Evolutionary conservation across 2,888 invertebrate genomes (phyloP), one percentile per base, ranked within the genome.

Genomic region (Andrena marginata): DNA sequence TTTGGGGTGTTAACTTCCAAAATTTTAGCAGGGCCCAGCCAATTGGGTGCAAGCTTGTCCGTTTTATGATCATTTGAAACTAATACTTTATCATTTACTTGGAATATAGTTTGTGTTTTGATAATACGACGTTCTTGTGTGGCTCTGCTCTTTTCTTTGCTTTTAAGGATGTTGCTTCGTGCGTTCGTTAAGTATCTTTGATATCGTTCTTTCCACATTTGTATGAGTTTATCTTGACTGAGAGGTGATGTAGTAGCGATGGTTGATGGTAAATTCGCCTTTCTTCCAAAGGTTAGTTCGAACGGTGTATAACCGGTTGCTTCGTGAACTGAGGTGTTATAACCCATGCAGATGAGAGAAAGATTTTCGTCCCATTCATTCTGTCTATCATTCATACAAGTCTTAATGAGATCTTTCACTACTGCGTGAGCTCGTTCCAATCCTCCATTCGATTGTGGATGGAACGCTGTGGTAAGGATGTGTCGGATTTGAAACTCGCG

Each of bases 331-430:
- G 68, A n/a, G 20, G 68, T 68, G 7, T 68, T 56, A 13, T 20
- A 68, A 1, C 68, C 56, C 54, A 68, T 56, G 13, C 54, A 31
- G 16, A 68, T 23, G 23, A 63, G 56, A 10, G 54, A 13, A 1
- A 68, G 4, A 23, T 65, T 56, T 20, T 68, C 68, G 16, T 68
- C 35, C 68, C 35, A 68, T 13, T 68, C 56, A 5, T 68, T 56
- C 0, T 68, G 2, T 20, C 10, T 31, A 51, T 67, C 67, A 3
- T 5, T 8, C 20, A 31, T 51, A 1, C 51, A 51, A 6, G 20
- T 67, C 33, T n/a, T 51, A 6, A 67, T 51, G 5, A 67, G 16
- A 20, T 67, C 31, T 51, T 31, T 31, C 16, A 60, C 7, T 16
- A 16, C 13, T 13, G 5, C 31, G 31, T 60, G 60, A 5, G 60